Base-by-base conservation (phyloP, 92 coral and sea anemone species). In the Metridium senile region DNA sequence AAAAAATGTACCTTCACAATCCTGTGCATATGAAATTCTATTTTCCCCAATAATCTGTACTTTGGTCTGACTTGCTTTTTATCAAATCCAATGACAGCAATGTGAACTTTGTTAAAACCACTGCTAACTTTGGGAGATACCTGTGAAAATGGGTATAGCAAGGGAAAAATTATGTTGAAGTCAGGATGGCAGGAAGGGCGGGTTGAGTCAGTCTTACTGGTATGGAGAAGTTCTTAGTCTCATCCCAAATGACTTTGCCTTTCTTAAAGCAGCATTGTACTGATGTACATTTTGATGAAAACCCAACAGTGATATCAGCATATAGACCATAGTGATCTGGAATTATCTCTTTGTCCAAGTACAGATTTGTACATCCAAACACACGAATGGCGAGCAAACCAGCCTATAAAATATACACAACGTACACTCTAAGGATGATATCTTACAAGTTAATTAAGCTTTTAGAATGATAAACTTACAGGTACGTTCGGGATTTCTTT, bases 161-260 rank as follows among this genome's bases (percentile, higher is more conserved):
- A 8, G 57, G 57, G 30, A 35, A 7, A 18, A 17, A 25, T n/a
- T n/a, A n/a, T n/a, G n/a, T n/a, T n/a, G n/a, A n/a, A n/a, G n/a
- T n/a, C n/a, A n/a, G n/a, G n/a, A n/a, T n/a, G n/a, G n/a, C n/a
- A n/a, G n/a, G n/a, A n/a, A n/a, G n/a, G n/a, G n/a, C n/a, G n/a
- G n/a, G n/a, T n/a, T n/a, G n/a, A n/a, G n/a, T n/a, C n/a, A n/a
- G 59, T 81, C 98, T 88, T 82, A 94, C 98, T 28, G 82, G 71
- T 11, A 93, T 66, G 43, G 93, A 90, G 58, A 96, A 96, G 82
- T 96, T 96, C 39, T 75, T 87, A 52, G 85, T 77, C 63, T 96
- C 99, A 83, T 89, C 90, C 99, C 99, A 96, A 47, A 96, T 89
- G 28, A 92, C 91, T 71, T 81, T 72, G 26, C 99, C 99, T 75